These are phyloP conservation scores for Nemopilema nomurai DNA, from an alignment of 30 jellyfish, hydroid and myxozoan genomes.

Conservation along the genomic window DNA sequence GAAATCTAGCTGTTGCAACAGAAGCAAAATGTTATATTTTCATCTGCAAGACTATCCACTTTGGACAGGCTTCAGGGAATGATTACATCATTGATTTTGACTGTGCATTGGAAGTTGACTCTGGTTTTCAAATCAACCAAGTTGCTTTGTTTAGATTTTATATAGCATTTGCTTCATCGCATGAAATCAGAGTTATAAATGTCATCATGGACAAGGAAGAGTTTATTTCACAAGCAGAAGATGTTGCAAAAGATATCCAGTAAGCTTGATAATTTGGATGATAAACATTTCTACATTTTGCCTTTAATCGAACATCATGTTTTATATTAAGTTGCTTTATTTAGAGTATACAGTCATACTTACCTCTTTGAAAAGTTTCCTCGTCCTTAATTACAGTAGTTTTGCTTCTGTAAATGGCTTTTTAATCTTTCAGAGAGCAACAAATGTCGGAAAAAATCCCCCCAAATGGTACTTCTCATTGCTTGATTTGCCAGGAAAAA, in stretches of 20 bases:
- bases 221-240: slow-evolving; percentile 87
- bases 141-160: slow-evolving; percentile 59
- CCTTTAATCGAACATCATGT: no score
- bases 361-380: no score
- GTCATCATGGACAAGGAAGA: slow-evolving; percentile 52
- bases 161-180: slow-evolving; percentile 73
- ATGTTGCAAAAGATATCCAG: slow-evolving; percentile 31
- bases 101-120: slow-evolving; percentile 64
- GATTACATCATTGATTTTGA: slow-evolving; percentile 62
- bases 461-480: neutral
- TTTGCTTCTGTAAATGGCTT: neutral
- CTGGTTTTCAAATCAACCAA: slow-evolving; percentile 51
- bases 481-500: slow-evolving; percentile 40
- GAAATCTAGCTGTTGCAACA: slow-evolving; percentile 83
- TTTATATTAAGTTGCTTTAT: no score
- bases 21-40: slow-evolving; percentile 67
- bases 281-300: no score
- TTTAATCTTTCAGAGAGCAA: neutral
- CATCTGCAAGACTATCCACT: slow-evolving; percentile 32
- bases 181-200: slow-evolving; percentile 79
- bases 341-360: no score
- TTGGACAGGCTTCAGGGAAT: slow-evolving; percentile 12
- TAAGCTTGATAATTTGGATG: no score
- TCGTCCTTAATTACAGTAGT: no score
- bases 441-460: neutral